Evolutionary conservation across 2,888 invertebrate species (phyloP), one percentile per base, ranked within the genome.

Genomic region (Euplexia lucipara): DNA sequence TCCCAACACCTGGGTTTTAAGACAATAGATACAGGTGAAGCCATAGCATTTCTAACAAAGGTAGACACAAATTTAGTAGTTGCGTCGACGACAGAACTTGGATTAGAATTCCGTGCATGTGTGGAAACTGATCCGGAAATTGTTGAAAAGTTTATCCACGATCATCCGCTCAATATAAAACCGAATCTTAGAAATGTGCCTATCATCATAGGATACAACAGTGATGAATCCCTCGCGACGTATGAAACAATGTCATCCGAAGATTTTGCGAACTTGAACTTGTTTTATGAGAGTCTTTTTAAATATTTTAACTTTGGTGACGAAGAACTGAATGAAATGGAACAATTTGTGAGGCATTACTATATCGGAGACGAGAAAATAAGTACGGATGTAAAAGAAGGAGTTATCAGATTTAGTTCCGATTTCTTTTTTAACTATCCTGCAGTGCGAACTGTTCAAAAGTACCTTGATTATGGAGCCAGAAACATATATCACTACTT

Each of bases 331-430:
- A 39, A 18, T 52, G 76, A 80, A 62, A 84, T 80, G 76, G 83
- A 83, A 69, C 52, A 81, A 73, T 45, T 88, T 20, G 68, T 88
- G 4, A 75, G 84, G 62, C 83, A 88, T 54, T 91, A 90, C 61
- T 92, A 92, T 30, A 84, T 90, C 6, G 91, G 91, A 0, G 91
- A 90, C 20, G 66, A 78, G 54, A 54, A 37, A 9, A 51, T 78
- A 7, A 73, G 60, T 54, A 77, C 85, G 62, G 70, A 73, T 3
- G 67, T 88, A 6, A 85, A 70, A 53, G 60, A 78, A 10, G 60
- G 75, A 4, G 26, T 91, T 0, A 79, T 74, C 0, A 76, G 85
- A n/a, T 91, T 89, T 20, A 39, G 60, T 39, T 88, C 91, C 0
- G 92, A 92, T 75, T 79, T 83, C 7, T n/a, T 12, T 1, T 90